Percentiles rank a stretch among this genome's conserved stretches.
Conservation (phyloP, 1,140 invertebrate genomes). For the Drosophila repletoides region DNA sequence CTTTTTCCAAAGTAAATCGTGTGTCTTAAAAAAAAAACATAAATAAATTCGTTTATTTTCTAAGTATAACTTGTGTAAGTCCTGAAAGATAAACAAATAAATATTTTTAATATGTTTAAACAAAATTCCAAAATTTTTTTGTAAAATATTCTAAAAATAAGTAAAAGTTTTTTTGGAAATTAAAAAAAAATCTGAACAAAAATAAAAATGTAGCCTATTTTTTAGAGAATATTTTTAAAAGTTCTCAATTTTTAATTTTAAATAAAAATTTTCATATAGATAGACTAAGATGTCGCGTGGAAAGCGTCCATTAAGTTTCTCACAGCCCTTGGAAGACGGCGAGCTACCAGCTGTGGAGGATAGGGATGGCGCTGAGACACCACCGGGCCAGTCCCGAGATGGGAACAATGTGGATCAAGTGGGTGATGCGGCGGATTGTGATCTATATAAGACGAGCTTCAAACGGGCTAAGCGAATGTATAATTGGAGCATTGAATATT, state of each 20-base stretch:
- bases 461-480: constrained; percentile 5
- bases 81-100: no score
- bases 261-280: no score
- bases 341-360: neutral
- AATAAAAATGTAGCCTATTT: no score
- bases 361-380: no score
- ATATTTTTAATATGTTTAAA: neutral
- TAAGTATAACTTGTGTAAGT: no score
- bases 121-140: neutral
- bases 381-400: constrained; percentile 81
- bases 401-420: constrained; percentile 96
- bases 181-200: no score
- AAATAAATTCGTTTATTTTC: no score
- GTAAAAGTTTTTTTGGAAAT: constrained; percentile 57
- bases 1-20: no score
- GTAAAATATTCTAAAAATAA: neutral
- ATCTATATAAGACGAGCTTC: constrained; percentile 73
- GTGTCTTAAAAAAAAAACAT: neutral
- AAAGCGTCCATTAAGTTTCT: constrained; percentile 83
- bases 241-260: no score
- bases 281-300: constrained; percentile 93
- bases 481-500: constrained; percentile 4
- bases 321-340: constrained; percentile 29
- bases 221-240: no score
- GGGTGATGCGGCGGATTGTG: constrained; percentile 97